A percentile compares a stretch with the other conserved stretches of the same genome.
phyloP scores from a whole-genome alignment of 53 echinoderm and acorn worm species.

The Echinarachnius parma region DNA sequence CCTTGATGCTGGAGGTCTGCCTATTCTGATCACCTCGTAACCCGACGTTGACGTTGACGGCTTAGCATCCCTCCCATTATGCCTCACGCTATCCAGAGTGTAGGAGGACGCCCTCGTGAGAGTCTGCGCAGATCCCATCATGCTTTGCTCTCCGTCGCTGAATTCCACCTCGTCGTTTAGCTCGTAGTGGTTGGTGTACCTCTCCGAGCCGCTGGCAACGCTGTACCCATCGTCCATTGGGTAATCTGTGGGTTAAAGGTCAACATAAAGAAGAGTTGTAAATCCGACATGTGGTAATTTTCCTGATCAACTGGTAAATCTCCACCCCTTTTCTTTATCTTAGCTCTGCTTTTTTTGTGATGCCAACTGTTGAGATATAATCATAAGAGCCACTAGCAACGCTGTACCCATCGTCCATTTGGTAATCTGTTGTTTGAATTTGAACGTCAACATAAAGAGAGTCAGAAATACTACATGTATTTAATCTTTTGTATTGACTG shows the following conservation, averaged over 20 bases:
- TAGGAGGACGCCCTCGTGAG: constrained; percentile 15
- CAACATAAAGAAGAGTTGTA: no score
- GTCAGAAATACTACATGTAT: no score
- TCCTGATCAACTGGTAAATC: no score
- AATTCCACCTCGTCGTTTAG: constrained; percentile 54
- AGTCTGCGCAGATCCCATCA: constrained; percentile 36
- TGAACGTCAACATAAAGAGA: no score
- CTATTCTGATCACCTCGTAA: constrained; percentile 51
- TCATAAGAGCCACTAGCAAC: no score
- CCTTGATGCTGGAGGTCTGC: constrained; percentile 5
- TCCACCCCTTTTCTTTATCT: no score
- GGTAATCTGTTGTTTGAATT: no score
- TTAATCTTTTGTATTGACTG: no score
- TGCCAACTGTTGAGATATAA: no score
- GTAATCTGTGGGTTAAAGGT: constrained; percentile 42
- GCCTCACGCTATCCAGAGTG: constrained; percentile 46
- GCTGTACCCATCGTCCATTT: no score
- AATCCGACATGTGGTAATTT: no score
- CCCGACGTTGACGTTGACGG: constrained; percentile 2
- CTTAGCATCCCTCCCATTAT: constrained; percentile 17
- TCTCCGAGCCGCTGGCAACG: constrained; percentile 34
- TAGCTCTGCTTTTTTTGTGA: no score
- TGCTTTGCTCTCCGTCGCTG: constrained; percentile 46
- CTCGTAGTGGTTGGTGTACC: constrained; percentile 51
- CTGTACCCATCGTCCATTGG: constrained; percentile 44